Percentiles rank a stretch among this genome's conserved stretches.
phyloP scores from a whole-genome alignment of 2,888 invertebrate genomes.

The Pelosia muscerda region DNA sequence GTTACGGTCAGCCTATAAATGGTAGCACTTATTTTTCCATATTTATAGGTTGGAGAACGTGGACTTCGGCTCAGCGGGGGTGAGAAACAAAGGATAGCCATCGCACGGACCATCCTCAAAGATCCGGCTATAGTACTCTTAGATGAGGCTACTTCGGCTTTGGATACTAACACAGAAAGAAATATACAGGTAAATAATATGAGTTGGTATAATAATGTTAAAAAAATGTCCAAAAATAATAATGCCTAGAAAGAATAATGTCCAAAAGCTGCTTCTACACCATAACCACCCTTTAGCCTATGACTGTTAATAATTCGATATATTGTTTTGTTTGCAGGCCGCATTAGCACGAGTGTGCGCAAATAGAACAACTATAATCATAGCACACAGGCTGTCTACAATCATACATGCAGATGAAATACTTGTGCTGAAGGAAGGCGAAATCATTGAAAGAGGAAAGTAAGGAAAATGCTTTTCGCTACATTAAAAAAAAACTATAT shows the following conservation, averaged over 20 bases:
- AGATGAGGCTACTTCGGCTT: slow-evolving; percentile 98
- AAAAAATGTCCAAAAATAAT: too few relatives aligned
- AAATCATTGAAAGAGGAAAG: slow-evolving; percentile 96
- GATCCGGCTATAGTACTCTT: slow-evolving; percentile 95
- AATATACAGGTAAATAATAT: slow-evolving; percentile 89
- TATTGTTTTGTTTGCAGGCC: slow-evolving; percentile 77
- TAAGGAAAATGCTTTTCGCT: slow-evolving; percentile 59
- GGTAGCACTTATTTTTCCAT: slow-evolving; percentile 2
- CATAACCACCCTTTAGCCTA: too few relatives aligned
- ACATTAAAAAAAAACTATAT: background rate
- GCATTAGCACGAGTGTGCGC: slow-evolving; percentile 92
- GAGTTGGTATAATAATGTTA: too few relatives aligned
- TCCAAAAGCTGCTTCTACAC: too few relatives aligned
- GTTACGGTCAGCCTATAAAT: too few relatives aligned
- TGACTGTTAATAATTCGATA: too few relatives aligned
- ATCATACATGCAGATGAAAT: slow-evolving; percentile 98
- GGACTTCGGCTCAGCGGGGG: slow-evolving; percentile 98
- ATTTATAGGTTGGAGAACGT: slow-evolving; percentile 94
- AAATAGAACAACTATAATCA: slow-evolving; percentile 96
- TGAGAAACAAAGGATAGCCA: slow-evolving; percentile 98
- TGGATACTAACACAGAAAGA: slow-evolving; percentile 98
- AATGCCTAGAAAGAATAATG: too few relatives aligned
- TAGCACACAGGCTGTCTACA: slow-evolving; percentile 97
- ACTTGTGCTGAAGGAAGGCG: slow-evolving; percentile 96
- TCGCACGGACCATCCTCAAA: slow-evolving; percentile 97